Evolutionary conservation across 2,888 invertebrate genomes (phyloP), one percentile per base, ranked within the genome.

Genomic region (Hirtodrosophila confusa): DNA sequence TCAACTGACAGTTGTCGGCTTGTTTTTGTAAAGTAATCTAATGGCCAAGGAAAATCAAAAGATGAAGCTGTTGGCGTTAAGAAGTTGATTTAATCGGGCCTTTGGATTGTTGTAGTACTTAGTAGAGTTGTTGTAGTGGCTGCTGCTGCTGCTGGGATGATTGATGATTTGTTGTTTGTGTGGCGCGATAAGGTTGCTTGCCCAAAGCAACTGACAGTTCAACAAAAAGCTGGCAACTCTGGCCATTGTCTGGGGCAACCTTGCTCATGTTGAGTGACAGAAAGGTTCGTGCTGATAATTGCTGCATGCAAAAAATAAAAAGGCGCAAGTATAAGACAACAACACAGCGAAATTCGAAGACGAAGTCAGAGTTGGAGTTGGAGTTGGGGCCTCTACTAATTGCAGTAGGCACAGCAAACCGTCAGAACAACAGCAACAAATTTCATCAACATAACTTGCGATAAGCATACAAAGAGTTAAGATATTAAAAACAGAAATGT

Each of bases 211-310:
- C 61, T 55, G 64, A 64, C 50, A 53, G 58, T 53, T 57, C 24
- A 48, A 50, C 65, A 63, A 56, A 57, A 17, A 17, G 55, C 55
- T 62, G 78, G 61, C 75, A 64, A 61, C 69, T 64, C 66, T 69
- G 76, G 70, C 70, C 80, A 80, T 86, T 80, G 86, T 84, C 70
- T 69, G 63, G 24, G 49, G 55, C 65, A 68, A 77, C 71, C 79
- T 66, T 61, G 75, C 64, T 72, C 86, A 80, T 60, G 54, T 83
- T 69, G 65, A 86, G 64, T 77, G 75, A 71, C 87, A 75, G 87
- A 67, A 68, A 65, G 62, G 56, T 88, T 86, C 86, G 77, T 77
- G 86, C 79, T 77, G 70, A 83, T 84, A 84, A 86, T 87, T 84
- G 73, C 65, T 40, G 50, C 73, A 76, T 83, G 83, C 80, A 76